Evolutionary conservation across 92 coral and sea anemone species (phyloP).

Genomic region (Paramuricea clavata): DNA sequence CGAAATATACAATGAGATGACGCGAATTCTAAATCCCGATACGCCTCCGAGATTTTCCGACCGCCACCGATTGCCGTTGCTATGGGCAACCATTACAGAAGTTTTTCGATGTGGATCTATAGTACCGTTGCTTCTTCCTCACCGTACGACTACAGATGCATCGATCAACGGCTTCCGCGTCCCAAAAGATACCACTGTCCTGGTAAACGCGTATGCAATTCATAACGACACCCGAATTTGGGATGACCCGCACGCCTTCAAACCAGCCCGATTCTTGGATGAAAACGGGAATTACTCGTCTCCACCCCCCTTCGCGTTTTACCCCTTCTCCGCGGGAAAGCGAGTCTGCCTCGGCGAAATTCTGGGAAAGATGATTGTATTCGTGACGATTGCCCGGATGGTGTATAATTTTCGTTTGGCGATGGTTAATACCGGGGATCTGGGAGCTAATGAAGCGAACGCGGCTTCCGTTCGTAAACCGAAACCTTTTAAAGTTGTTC

Average conservation of each 20-base stretch:
- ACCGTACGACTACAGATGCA: constrained; percentile 64
- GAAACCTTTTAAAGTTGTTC: constrained; percentile 10
- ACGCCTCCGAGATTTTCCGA: constrained; percentile 60
- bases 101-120: constrained; percentile 69
- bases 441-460: constrained; percentile 5
- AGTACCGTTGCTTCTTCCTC: constrained; percentile 70
- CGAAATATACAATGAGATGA: constrained; percentile 59
- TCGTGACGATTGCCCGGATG: constrained; percentile 73
- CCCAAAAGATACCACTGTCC: constrained; percentile 83
- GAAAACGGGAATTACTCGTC: constrained; percentile 60
- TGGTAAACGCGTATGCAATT: constrained; percentile 86
- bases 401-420: constrained; percentile 53
- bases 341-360: constrained; percentile 79
- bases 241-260: constrained; percentile 79
- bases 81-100: constrained; percentile 78
- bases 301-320: constrained; percentile 64
- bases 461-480: constrained; percentile 27
- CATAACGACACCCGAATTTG: constrained; percentile 86
- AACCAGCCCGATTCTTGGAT: constrained; percentile 83
- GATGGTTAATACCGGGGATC: not conserved
- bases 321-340: constrained; percentile 84
- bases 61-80: constrained; percentile 64
- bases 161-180: constrained; percentile 69
- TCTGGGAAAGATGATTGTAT: constrained; percentile 76
- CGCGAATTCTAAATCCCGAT: constrained; percentile 33